A percentile compares a stretch with the other conserved stretches of the same genome.
Evolutionary conservation across 1,140 invertebrate species (phyloP).

Genomic region (Drosophila bocqueti): DNA sequence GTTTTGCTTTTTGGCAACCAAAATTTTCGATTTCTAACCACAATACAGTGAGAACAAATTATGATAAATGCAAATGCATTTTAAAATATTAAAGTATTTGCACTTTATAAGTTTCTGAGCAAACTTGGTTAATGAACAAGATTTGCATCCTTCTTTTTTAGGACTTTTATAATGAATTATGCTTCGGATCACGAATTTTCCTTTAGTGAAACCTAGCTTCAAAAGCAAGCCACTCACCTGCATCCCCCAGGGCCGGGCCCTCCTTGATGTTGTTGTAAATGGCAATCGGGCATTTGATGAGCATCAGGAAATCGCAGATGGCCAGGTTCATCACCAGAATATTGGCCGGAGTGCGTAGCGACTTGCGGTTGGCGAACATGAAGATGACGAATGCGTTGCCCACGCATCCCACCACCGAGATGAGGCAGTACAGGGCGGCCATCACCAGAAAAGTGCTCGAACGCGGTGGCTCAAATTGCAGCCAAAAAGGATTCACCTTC

Average conservation of each 20-base stretch:
- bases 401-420: constrained; percentile 87
- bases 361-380: constrained; percentile 87
- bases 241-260: constrained; percentile 89
- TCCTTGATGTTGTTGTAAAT: constrained; percentile 89
- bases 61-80: too few relatives aligned
- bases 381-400: constrained; percentile 89
- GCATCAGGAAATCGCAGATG: constrained; percentile 90
- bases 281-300: constrained; percentile 89
- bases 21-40: neutral
- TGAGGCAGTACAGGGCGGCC: constrained; percentile 87
- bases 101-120: neutral
- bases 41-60: neutral
- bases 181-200: neutral
- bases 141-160: neutral
- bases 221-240: constrained; percentile 85
- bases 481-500: constrained; percentile 89
- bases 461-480: constrained; percentile 87
- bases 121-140: neutral
- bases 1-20: neutral
- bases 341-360: constrained; percentile 90
- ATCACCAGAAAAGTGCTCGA: constrained; percentile 86
- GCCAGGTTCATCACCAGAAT: constrained; percentile 92
- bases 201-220: too few relatives aligned
- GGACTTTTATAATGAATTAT: too few relatives aligned
- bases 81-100: neutral